Evolutionary conservation across 1,140 invertebrate species (phyloP).

Genomic region (Drosophila punjabiensis): DNA sequence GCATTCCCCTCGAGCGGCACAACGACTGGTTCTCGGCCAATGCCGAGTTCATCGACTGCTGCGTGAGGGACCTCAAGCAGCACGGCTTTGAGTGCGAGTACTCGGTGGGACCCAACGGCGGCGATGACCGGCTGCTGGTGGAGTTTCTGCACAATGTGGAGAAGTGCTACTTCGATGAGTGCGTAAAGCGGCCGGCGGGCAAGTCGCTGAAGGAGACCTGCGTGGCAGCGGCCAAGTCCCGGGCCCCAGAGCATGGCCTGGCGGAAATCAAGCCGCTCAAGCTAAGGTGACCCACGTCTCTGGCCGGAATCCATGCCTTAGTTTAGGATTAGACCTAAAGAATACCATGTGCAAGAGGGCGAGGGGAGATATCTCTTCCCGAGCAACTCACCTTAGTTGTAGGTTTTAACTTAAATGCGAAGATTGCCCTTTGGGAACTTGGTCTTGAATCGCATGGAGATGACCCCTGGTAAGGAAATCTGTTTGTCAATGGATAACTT

Average conservation of each 20-base stretch:
- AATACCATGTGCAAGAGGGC: conserved; percentile 51
- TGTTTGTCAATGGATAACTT: not conserved
- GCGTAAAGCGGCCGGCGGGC: conserved; percentile 83
- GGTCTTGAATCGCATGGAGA: not conserved
- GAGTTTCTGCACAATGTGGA: conserved; percentile 88
- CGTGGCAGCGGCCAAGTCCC: conserved; percentile 86
- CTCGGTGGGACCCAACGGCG: conserved; percentile 90
- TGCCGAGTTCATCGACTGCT: conserved; percentile 91
- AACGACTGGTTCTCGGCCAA: conserved; percentile 89
- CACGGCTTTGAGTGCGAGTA: conserved; percentile 87
- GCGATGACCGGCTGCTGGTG: conserved; percentile 88
- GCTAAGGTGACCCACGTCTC: conserved; percentile 70
- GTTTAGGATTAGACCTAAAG: conserved; percentile 36
- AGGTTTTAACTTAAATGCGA: conserved; percentile 23
- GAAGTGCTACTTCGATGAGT: conserved; percentile 87
- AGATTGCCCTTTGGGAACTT: not conserved
- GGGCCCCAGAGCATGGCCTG: conserved; percentile 86
- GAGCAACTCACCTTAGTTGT: conserved; percentile 5
- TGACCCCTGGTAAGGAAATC: not conserved
- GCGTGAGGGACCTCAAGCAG: conserved; percentile 88
- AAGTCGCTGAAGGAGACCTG: conserved; percentile 87
- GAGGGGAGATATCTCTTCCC: not conserved
- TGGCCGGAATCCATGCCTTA: not conserved
- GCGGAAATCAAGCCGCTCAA: conserved; percentile 85
- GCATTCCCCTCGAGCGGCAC: conserved; percentile 88